Conservation (phyloP, 2,113 vertebrate species). For the Neolamprologus fasciatus region DNA sequence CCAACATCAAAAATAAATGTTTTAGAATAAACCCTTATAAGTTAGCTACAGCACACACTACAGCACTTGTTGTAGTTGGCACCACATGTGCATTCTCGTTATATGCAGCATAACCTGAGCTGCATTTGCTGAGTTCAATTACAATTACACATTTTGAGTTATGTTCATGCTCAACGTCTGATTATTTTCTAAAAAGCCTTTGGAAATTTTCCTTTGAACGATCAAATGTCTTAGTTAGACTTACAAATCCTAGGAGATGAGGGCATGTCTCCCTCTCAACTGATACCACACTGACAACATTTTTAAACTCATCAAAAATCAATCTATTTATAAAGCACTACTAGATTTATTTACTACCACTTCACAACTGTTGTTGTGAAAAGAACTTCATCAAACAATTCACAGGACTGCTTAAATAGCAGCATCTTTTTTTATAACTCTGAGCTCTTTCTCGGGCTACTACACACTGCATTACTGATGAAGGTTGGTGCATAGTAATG, state of each 20-base stretch:
- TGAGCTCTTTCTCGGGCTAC: not conserved
- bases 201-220: not conserved
- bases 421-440: not conserved
- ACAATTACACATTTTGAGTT: not conserved
- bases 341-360: not conserved
- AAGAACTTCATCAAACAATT: not conserved
- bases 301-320: not conserved
- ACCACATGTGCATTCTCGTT: accelerated
- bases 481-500: not conserved
- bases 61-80: not conserved
- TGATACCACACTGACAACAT: not conserved
- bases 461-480: not conserved
- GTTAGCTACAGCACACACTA: not conserved
- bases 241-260: not conserved
- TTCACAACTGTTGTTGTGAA: not conserved
- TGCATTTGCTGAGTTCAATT: not conserved
- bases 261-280: not conserved
- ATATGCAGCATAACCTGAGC: not conserved
- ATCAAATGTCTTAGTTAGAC: not conserved
- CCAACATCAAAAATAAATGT: not conserved
- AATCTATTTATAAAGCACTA: not conserved
- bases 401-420: not conserved
- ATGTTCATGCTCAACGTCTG: not conserved
- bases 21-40: not conserved
- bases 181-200: not conserved